These are phyloP conservation scores for Chloroceryle aenea DNA, from an alignment of 2,113 vertebrate species.

Conservation along the genomic window DNA sequence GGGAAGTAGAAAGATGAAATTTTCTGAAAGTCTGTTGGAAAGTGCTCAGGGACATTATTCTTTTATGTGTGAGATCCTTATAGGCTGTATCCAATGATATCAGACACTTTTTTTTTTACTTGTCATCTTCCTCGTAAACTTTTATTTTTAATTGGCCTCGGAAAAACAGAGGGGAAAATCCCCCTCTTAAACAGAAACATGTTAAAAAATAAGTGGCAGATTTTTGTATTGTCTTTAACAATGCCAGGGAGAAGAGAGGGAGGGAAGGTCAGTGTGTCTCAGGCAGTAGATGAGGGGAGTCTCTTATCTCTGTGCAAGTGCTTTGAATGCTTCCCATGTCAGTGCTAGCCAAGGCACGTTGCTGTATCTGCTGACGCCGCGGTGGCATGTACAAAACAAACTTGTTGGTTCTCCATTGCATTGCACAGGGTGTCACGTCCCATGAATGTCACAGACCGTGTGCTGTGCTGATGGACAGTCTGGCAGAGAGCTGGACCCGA, in stretches of 20 bases:
- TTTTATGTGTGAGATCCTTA: slow-evolving; percentile 41
- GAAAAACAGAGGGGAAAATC: neutral
- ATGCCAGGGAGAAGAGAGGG: neutral
- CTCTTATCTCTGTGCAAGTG: neutral
- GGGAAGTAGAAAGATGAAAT: slow-evolving; percentile 73
- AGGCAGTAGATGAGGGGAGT: neutral
- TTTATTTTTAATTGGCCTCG: slow-evolving; percentile 26
- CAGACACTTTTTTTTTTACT: neutral
- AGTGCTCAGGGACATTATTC: slow-evolving; percentile 60
- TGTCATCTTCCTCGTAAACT: slow-evolving; percentile 4
- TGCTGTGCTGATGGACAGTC: neutral
- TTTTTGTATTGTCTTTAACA: slow-evolving; percentile 18
- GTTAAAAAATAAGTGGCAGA: neutral
- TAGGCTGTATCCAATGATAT: slow-evolving; percentile 26
- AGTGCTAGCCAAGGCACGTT: neutral
- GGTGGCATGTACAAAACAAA: slow-evolving; percentile 23
- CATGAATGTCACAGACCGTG: neutral
- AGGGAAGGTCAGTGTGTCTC: neutral
- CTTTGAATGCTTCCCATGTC: slow-evolving; percentile 33
- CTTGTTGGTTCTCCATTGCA: neutral
- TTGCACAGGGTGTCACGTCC: neutral
- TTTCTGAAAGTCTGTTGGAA: slow-evolving; percentile 69
- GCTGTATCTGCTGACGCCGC: neutral
- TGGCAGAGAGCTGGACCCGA: neutral
- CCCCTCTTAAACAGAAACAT: neutral